These are phyloP conservation scores for Nephila pilipes DNA, from an alignment of 1,140 invertebrate species.

Conservation along the genomic window DNA sequence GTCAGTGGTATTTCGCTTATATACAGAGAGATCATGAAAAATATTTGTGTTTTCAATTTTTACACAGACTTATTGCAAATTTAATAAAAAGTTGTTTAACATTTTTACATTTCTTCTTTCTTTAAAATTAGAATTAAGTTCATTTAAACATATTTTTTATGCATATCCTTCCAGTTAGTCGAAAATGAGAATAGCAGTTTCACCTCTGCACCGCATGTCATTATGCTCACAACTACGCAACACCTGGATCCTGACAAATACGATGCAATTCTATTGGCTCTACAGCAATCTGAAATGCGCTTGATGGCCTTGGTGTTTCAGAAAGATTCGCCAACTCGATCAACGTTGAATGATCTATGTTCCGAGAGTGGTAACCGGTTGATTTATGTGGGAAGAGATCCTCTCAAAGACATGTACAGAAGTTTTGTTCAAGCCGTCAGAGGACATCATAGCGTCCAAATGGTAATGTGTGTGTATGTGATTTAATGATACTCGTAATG, in stretches of 20 bases:
- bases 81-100: too few relatives aligned
- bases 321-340: not conserved
- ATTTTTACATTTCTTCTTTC: not conserved
- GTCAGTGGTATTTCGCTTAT: too few relatives aligned
- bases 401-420: conserved; percentile 36
- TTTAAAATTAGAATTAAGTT: not conserved
- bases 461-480: not conserved
- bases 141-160: not conserved
- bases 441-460: not conserved
- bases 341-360: not conserved
- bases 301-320: not conserved
- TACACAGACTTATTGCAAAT: too few relatives aligned
- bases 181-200: not conserved
- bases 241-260: not conserved
- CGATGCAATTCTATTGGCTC: not conserved
- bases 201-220: not conserved
- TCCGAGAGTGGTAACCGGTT: not conserved
- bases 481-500: not conserved
- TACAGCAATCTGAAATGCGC: not conserved
- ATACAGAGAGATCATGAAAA: too few relatives aligned
- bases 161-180: not conserved
- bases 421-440: conserved; percentile 11
- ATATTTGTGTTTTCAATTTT: too few relatives aligned
- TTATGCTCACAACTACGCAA: not conserved
- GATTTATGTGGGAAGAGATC: not conserved